Evolutionary conservation across 2,888 invertebrate genomes (phyloP).

Genomic region (Melikaiella ostensackeni): DNA sequence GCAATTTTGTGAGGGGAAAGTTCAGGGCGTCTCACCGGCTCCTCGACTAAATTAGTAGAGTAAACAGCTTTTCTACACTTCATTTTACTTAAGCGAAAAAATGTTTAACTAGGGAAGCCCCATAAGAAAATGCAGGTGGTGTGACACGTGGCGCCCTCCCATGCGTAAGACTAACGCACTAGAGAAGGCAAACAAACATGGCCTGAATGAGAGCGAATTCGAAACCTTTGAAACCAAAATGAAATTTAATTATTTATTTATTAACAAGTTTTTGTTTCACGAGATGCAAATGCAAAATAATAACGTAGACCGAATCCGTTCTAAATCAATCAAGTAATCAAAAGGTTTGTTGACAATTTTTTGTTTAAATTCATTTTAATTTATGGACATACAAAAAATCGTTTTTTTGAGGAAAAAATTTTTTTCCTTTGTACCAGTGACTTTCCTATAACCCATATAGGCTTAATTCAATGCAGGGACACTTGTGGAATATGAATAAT

Average conservation of each 20-base stretch:
- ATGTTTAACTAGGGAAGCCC: conserved; percentile 60
- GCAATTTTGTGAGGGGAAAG: conserved; percentile 39
- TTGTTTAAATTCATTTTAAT: no score
- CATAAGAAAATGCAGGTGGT: conserved; percentile 59
- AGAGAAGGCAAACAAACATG: conserved; percentile 8
- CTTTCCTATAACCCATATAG: no score
- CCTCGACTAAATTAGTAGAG: not conserved
- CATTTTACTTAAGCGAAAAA: conserved; percentile 55
- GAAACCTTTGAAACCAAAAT: not conserved
- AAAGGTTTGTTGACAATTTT: no score
- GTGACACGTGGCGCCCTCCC: conserved; percentile 73
- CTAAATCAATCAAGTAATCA: no score
- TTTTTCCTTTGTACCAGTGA: no score
- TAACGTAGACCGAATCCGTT: not conserved
- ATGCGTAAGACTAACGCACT: conserved; percentile 54
- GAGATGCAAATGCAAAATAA: not conserved
- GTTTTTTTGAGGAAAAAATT: no score
- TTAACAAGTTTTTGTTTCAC: not conserved
- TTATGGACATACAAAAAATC: no score
- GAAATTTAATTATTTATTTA: conserved; percentile 6
- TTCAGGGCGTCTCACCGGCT: not conserved
- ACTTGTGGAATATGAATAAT: no score
- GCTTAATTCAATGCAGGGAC: no score
- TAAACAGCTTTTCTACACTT: not conserved
- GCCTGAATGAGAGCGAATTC: conserved; percentile 1